phyloP scores from a whole-genome alignment of 1,140 invertebrate genomes.

The Saccostrea cuccullata region DNA sequence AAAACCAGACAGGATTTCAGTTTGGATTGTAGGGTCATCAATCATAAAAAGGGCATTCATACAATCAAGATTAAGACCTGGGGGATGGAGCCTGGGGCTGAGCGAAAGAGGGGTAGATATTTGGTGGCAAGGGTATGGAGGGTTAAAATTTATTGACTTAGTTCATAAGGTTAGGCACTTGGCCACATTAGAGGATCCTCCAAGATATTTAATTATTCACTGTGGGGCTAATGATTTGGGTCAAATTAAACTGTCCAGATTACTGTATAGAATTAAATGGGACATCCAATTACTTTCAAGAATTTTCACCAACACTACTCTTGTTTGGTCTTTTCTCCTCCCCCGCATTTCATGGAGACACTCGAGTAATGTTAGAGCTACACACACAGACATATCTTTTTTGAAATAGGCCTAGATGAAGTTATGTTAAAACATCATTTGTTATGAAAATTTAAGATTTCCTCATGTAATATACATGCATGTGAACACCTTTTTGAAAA shows the following conservation, averaged over 20 bases:
- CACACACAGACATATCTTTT: too few relatives aligned
- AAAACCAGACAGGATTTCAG: not conserved
- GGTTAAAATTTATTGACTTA: not conserved
- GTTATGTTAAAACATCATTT: too few relatives aligned
- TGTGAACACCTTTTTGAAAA: too few relatives aligned
- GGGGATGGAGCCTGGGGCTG: not conserved
- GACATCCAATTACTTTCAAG: not conserved
- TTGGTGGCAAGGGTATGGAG: slow-evolving; percentile 39
- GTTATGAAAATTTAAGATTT: too few relatives aligned
- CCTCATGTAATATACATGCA: too few relatives aligned
- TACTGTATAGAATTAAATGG: not conserved
- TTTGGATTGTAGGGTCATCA: not conserved
- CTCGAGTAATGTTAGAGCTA: not conserved
- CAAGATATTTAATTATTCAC: not conserved
- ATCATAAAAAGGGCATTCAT: slow-evolving; percentile 15
- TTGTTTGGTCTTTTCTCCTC: not conserved
- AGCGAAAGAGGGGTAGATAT: not conserved
- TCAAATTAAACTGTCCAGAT: not conserved
- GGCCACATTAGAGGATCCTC: not conserved
- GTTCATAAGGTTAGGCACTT: not conserved
- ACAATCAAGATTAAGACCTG: not conserved
- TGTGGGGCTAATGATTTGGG: slow-evolving; percentile 37
- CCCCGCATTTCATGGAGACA: not conserved
- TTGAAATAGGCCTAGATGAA: too few relatives aligned
- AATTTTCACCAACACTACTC: not conserved